Conservation (phyloP, 2,888 invertebrate species). For the Coelopa pilipes region DNA sequence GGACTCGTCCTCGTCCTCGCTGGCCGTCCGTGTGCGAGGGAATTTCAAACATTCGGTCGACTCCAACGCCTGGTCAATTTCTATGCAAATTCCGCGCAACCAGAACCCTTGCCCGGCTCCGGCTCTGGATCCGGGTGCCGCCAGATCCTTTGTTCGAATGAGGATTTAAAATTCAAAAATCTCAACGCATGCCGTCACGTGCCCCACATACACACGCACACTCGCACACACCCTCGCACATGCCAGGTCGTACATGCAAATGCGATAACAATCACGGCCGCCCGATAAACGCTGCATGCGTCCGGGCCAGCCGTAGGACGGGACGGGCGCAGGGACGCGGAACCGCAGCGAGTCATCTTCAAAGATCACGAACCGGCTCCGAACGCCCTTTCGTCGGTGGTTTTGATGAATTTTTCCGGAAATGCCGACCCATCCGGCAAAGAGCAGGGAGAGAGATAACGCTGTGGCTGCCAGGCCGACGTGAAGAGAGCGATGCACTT, state of each 20-base stretch:
- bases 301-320: no score
- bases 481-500: no score
- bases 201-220: neutral
- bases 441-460: no score
- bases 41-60: neutral
- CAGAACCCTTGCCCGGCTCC: neutral
- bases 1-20: no score
- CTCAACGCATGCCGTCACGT: neutral
- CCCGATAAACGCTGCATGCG: no score
- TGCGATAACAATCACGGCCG: neutral
- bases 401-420: no score
- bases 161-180: conserved; percentile 13
- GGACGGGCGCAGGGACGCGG: no score
- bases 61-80: conserved; percentile 1
- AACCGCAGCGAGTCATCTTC: no score
- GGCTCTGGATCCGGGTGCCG: neutral
- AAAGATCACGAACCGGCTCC: no score
- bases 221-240: neutral
- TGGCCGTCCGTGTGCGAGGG: conserved; percentile 6
- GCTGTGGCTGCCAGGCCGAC: no score
- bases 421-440: no score
- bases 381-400: no score
- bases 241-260: neutral
- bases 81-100: neutral
- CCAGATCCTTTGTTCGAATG: neutral